These are phyloP conservation scores for Peromyscus leucopus DNA, from an alignment of 2,113 vertebrate species.

Conservation along the genomic window DNA sequence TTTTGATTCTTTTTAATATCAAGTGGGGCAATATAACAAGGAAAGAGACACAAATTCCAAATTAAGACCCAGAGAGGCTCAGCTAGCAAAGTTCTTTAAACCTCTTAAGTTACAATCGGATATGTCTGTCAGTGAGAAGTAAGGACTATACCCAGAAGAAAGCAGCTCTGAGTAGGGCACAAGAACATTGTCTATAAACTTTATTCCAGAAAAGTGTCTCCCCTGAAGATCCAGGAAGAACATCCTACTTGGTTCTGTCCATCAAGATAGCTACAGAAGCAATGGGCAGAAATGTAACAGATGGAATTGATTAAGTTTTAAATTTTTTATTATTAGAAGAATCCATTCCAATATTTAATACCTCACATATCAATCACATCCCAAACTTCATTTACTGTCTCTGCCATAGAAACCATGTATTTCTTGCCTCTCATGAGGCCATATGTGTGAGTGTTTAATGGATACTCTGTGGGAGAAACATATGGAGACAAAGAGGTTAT, in stretches of 20 bases:
- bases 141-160: neutral
- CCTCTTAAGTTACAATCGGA: neutral
- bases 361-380: neutral
- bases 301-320: slow-evolving; percentile 9
- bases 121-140: neutral
- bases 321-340: neutral
- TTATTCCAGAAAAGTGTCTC: neutral
- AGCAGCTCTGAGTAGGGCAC: neutral
- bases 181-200: neutral
- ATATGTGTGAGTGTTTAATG: neutral
- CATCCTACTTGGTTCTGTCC: neutral
- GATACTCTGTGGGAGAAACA: neutral
- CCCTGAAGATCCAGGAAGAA: neutral
- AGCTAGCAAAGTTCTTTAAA: neutral
- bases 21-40: neutral
- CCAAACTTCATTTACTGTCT: neutral
- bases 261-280: slow-evolving; percentile 28
- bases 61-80: neutral
- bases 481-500: neutral
- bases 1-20: slow-evolving; percentile 38
- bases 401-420: neutral
- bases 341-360: slow-evolving; percentile 43
- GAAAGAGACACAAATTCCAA: neutral
- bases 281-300: slow-evolving; percentile 46
- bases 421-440: neutral